Evolutionary conservation across 2,113 vertebrate species (phyloP).

Genomic region (Oreochromis spilurus): DNA sequence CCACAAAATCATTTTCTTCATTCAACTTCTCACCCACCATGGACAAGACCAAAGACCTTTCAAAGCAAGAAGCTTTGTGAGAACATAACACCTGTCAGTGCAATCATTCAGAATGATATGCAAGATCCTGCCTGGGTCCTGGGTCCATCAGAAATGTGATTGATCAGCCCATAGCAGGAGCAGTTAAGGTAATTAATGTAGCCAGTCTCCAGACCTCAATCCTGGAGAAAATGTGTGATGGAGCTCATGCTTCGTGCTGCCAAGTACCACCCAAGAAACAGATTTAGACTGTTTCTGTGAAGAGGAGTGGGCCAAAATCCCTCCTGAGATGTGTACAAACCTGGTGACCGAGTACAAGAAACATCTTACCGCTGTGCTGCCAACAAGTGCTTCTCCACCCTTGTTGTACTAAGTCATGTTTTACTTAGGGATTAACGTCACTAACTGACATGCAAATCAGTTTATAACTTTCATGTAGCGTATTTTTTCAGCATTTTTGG

Average conservation of each 20-base stretch:
- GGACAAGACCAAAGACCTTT: neutral
- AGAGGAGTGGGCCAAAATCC: neutral
- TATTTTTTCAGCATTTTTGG: neutral
- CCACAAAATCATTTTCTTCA: neutral
- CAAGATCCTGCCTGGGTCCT: neutral
- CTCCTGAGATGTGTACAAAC: neutral
- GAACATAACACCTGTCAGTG: neutral
- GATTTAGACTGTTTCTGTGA: neutral
- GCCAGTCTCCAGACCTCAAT: neutral
- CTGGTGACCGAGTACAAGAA: accelerated
- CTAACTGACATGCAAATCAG: neutral
- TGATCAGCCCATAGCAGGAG: neutral
- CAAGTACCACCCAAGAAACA: neutral
- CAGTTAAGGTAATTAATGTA: neutral
- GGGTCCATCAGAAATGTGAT: neutral
- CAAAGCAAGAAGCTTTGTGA: neutral
- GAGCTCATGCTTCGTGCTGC: neutral
- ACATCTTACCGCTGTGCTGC: neutral
- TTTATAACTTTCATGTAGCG: neutral
- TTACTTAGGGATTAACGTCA: neutral
- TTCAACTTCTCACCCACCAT: neutral
- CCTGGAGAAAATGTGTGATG: neutral
- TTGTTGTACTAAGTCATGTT: neutral
- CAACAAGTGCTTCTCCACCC: neutral
- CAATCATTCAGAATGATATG: neutral